Percentiles rank a stretch among this genome's conserved stretches.
These are phyloP conservation scores for Masticophis lateralis DNA, from an alignment of 2,797 vertebrate genomes.

Conservation along the genomic window DNA sequence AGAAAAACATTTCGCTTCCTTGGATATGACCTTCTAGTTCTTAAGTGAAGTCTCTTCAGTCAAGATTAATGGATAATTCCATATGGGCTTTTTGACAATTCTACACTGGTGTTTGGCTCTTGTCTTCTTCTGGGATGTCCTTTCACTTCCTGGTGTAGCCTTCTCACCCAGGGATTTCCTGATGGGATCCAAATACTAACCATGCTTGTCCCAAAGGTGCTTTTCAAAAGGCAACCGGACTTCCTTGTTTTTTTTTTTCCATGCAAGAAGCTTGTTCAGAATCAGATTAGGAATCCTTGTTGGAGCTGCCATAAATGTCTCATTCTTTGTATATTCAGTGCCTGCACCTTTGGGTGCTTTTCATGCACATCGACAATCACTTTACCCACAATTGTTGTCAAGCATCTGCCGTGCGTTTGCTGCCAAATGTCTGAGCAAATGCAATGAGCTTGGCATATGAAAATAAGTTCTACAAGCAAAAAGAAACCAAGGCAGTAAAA, in stretches of 20 bases:
- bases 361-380: background rate
- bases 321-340: background rate
- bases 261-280: background rate
- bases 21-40: too few relatives aligned
- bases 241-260: background rate
- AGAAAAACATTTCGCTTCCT: too few relatives aligned
- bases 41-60: too few relatives aligned
- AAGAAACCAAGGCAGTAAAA: slow-evolving; percentile 7
- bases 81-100: too few relatives aligned
- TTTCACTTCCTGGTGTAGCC: too few relatives aligned
- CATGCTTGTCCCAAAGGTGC: too few relatives aligned
- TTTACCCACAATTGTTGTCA: background rate
- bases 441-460: slow-evolving; percentile 1
- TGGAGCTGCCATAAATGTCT: background rate
- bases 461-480: slow-evolving; percentile 7
- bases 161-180: too few relatives aligned
- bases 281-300: background rate
- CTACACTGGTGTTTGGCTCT: too few relatives aligned
- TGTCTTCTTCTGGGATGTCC: too few relatives aligned
- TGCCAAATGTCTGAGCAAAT: slow-evolving; percentile 2
- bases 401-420: background rate
- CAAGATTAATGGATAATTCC: too few relatives aligned
- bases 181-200: too few relatives aligned
- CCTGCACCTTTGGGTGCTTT: background rate
- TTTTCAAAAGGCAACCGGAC: too few relatives aligned